Percentiles rank a stretch among this genome's conserved stretches.
These are phyloP conservation scores for Marmota monax DNA, from an alignment of 2,113 vertebrate genomes.

Conservation along the genomic window DNA sequence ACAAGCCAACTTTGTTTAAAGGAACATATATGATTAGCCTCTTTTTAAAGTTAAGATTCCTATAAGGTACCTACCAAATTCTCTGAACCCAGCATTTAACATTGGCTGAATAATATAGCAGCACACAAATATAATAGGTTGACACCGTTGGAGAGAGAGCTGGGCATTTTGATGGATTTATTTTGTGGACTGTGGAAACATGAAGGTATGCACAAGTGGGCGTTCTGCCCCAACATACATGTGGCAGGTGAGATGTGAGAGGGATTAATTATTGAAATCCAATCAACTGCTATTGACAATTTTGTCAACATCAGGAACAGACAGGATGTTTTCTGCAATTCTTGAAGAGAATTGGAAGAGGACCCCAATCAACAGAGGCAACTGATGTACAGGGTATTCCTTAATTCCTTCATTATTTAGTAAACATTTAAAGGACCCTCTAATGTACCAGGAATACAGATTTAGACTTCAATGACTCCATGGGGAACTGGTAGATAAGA, in stretches of 20 bases:
- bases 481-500: background rate
- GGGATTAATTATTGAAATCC: background rate
- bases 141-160: background rate
- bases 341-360: background rate
- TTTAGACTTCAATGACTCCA: background rate
- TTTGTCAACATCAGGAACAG: background rate
- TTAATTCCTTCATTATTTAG: background rate
- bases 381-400: background rate
- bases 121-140: background rate
- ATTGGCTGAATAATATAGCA: background rate
- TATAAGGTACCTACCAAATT: background rate
- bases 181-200: background rate
- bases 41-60: slow-evolving; percentile 36
- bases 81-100: background rate
- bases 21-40: background rate
- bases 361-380: background rate
- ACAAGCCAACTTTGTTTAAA: background rate
- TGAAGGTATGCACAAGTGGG: background rate
- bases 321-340: background rate
- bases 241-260: background rate
- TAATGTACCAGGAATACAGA: background rate
- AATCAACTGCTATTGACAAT: background rate
- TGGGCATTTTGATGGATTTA: background rate
- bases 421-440: background rate
- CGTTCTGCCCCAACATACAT: background rate